Base-by-base conservation (phyloP, 1,140 invertebrate genomes). In the Caerostris darwini region DNA sequence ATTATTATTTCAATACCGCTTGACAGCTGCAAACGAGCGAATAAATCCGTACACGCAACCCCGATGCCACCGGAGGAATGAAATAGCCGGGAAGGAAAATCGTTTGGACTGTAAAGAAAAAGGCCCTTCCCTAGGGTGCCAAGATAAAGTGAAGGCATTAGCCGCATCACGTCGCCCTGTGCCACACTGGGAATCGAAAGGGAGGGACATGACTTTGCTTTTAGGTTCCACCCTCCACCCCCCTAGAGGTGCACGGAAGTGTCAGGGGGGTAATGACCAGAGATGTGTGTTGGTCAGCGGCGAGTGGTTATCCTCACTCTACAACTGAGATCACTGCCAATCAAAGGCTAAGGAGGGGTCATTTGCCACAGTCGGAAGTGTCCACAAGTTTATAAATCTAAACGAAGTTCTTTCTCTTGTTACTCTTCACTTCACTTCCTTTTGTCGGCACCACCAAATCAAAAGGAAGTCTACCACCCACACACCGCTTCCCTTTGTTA, bases 251-350 rank as follows among this genome's bases (percentile, higher is more conserved):
- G 61, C 88, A 17, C 17, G 59, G 77, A 83, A 57, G 69, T 91
- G 90, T 91, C 90, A 91, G 34, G 54, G 56, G 58, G 90, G 90
- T 91, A 91, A 91, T 91, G 90, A 91, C 77, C 90, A 91, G 57
- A 82, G 71, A 91, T 77, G 81, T 91, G 90, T 19, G 90, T 71
- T 91, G 69, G 69, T 71, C 90, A 71, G 8, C 34, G 69, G 19
- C 5, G 34, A 34, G 69, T 71, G 19, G 69, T 71, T 71, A 71
- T 71, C 19, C 57, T 58, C 19, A 34, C 17, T 86, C 57, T 12
- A 7, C 56, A 34, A 19, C 17, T 12, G 58, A 50, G 34, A 34
- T 86, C 10, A 58, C 54, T 83, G 81, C 56, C 83, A 86, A 86
- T 86, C 83, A 83, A 57, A 57, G 10, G 7, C 5, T n/a, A 58